Base-by-base conservation (phyloP, 2,113 vertebrate species). In the Brachyhypopomus gauderio region DNA sequence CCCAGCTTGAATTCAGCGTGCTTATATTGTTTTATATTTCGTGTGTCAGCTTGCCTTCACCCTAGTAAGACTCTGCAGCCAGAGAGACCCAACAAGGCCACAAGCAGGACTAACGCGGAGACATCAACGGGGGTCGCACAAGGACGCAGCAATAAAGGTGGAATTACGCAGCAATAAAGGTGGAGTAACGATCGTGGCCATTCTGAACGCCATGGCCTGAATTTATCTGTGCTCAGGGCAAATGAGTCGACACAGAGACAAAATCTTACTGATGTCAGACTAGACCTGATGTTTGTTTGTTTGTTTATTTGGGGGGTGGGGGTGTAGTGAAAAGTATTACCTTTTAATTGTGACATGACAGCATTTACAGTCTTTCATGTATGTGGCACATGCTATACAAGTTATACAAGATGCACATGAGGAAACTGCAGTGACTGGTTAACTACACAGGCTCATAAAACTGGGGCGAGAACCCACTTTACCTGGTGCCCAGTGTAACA, bases 1-100 rank as follows among this genome's bases (percentile, higher is more conserved):
- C 23, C 22, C 48, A 6, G 19, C 30, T 81, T 63, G 69, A 76
- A 81, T 81, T 69, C 55, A 70, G 55, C 63, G 63, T 16, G 70
- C 73, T 83, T 55, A 58, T 79, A 72, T 52, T 8, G 14, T 11
- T 52, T 8, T 6, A 8, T 45, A 11, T 45, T 23, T 55, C n/a
- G n/a, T 69, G 36, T 34, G 22, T 34, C 22, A 30, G 38, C 23
- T 25, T 59, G 55, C 71, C 41, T 83, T 62, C 72, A 67, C 20
- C 19, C 25, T 19, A 69, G 63, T 14, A 76, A 27, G 22, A 67
- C 36, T 58, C 22, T 63, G 72, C 72, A 63, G 62, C 27, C 38
- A 75, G 48, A 56, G 45, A 14, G 45, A 52, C 14, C 45, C 14
- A 34, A 80, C 62, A 80, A 22, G 59, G 5, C 56, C 5, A 56